Base-by-base conservation (phyloP, 2,113 vertebrate species). In the Opisthocomus hoazin region DNA sequence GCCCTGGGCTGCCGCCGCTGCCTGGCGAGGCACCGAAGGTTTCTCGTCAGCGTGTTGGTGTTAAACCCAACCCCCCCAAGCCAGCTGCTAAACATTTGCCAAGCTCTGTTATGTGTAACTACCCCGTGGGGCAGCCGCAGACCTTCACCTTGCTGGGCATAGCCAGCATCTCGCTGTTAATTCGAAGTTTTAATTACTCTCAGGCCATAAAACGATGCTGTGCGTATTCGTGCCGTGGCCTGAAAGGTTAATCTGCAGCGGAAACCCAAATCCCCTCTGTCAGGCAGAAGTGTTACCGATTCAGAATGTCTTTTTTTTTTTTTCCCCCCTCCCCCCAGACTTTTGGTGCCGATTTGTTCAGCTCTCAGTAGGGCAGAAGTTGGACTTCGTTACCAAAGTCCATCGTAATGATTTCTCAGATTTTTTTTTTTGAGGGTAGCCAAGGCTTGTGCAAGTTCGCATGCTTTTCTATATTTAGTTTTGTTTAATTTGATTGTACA, bases 381-480 rank as follows among this genome's bases (percentile, higher is more conserved):
- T 97, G 83, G 63, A 64, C 93, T 97, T 91, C 75, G 16, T 95
- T 81, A 84, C 93, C 91, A 46, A 91, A 95, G 74, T 94, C 96
- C 93, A 77, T 73, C 96, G 78, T 97, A 84, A 95, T 88, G 85
- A 96, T 95, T 85, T 97, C 58, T 94, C 70, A 71, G 93, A 92
- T 97, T 88, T 96, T 89, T 93, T 54, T 95, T 89, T 93, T 54
- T 95, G 69, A 6, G 61, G 61, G 60, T 92, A 92, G 88, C 84
- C 93, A 92, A 88, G 93, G 81, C 93, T 97, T 96, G 57, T 94
- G 87, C 94, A 95, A 96, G 95, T 94, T 93, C 93, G 94, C 89
- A 68, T 97, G 97, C 94, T 96, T 97, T 97, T 97, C 96, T 97
- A 96, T 97, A 94, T 97, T 98, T 98, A 91, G 83, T 88, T 97